Evolutionary conservation across 2,113 vertebrate genomes (phyloP), one percentile per base, ranked within the genome.

Genomic region (Andinoacara biseriatus): DNA sequence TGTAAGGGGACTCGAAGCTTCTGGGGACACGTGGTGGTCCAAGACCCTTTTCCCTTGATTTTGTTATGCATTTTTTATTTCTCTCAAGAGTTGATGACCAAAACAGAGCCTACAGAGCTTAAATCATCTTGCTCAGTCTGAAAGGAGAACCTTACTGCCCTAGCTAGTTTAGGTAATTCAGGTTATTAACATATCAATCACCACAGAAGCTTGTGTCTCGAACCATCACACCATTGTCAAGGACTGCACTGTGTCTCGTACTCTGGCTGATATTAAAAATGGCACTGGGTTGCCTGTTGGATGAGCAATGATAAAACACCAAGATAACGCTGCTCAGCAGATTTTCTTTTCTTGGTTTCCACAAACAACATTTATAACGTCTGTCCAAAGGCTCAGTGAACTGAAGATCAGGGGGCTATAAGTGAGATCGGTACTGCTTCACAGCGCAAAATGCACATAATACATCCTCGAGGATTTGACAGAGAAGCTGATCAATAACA

Each of bases 401-500:
- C 76, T 58, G 31, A 86, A 85, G 89, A 89, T 88, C 82, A 76
- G 81, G 57, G 77, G 58, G 56, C 52, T 67, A 79, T 88, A 78
- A 86, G 74, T 76, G 59, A 76, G 81, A 76, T 46, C 46, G 58
- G 79, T 46, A 61, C 63, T 62, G 83, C 31, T 74, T 83, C 40
- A 49, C 3, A 59, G 81, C 31, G 7, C 78, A 62, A 79, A 86
- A 86, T 86, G 58, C 86, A 84, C 54, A 77, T 29, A 77, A 80
- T 85, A 67, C 56, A 84, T 88, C 84, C 84, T 86, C 60, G 49
- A 82, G 69, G 63, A 74, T 84, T 74, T 74, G 78, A 86, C 49
- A 69, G 78, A 86, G 31, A 67, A 62, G 56, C 13, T 82, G 61
- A 90, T 88, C 89, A 84, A 90, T 79, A 86, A 86, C 9, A 13